Conservation (phyloP, 2,797 vertebrate genomes). For the Bovichtus diacanthus region DNA sequence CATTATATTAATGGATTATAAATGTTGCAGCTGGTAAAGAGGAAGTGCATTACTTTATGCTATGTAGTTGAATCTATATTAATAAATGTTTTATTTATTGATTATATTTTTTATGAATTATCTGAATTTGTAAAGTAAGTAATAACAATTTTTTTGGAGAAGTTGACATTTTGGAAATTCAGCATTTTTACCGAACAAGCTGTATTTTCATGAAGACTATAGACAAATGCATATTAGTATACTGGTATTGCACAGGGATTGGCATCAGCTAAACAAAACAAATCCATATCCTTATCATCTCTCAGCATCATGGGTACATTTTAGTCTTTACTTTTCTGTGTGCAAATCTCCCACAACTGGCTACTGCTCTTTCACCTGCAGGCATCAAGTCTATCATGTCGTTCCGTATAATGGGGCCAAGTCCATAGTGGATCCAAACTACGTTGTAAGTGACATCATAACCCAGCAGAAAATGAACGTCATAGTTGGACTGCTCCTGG, state of each 20-base stretch:
- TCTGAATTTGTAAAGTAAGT: too few species aligned
- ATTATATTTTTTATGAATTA: too few species aligned
- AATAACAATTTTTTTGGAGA: neutral
- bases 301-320: neutral
- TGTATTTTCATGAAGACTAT: neutral
- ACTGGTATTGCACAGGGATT: neutral
- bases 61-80: too few species aligned
- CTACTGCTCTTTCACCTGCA: constrained; percentile 59
- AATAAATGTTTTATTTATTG: too few species aligned
- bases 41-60: too few species aligned
- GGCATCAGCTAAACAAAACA: neutral
- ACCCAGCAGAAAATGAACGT: constrained; percentile 91
- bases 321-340: neutral
- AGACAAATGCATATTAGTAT: neutral
- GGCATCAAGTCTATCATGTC: constrained; percentile 89
- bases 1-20: too few species aligned
- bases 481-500: constrained; percentile 90
- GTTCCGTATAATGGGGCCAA: constrained; percentile 89
- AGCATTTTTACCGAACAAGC: neutral
- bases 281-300: too few species aligned
- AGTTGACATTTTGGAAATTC: neutral
- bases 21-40: too few species aligned
- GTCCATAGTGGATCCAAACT: constrained; percentile 86
- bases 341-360: neutral
- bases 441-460: constrained; percentile 88